Base-by-base conservation (phyloP, 1,140 invertebrate genomes). In the Drosophila subobscura region DNA sequence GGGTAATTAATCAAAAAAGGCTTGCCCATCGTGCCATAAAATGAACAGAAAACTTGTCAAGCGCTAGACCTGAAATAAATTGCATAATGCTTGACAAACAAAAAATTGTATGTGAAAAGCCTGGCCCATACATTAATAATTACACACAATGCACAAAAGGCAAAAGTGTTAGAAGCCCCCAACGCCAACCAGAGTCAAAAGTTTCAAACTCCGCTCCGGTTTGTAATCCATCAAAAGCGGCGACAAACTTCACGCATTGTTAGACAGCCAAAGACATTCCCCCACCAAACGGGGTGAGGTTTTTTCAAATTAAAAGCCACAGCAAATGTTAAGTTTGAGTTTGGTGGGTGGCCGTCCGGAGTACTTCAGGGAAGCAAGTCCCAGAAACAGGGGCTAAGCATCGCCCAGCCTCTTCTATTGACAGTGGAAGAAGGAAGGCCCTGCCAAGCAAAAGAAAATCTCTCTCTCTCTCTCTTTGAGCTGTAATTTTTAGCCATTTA, bases 161-260 rank as follows among this genome's bases (percentile, higher is more conserved):
- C 73, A 74, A 85, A 83, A 85, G 81, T 77, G 81, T 85, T 86
- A 54, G 20, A 70, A 64, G 40, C 4, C 49, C 64, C 16, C 16
- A 20, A 20, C 16, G 16, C 16, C 16, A 20, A 20, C 16, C 55
- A 40, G 61, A 47, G 42, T 23, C 12, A 25, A 54, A 25, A 57
- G 27, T 44, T 50, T 5, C 33, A 37, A 71, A 57, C 74, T 83
- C 71, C 58, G 37, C 49, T 70, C 47, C 16, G 16, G 47, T 33
- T 53, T 77, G 83, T 72, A 81, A 86, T 86, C 81, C 81, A 86
- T 86, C 81, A 86, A 86, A 81, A 76, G 83, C 71, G 71, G 75
- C 81, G 83, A 75, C 83, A 86, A 86, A 86, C 83, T 86, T 86
- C 61, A 86, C 81, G 81, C 81, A 83, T 88, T 88, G 81, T 86